phyloP scores from a whole-genome alignment of 2,113 vertebrate species.

The Microtus pennsylvanicus region DNA sequence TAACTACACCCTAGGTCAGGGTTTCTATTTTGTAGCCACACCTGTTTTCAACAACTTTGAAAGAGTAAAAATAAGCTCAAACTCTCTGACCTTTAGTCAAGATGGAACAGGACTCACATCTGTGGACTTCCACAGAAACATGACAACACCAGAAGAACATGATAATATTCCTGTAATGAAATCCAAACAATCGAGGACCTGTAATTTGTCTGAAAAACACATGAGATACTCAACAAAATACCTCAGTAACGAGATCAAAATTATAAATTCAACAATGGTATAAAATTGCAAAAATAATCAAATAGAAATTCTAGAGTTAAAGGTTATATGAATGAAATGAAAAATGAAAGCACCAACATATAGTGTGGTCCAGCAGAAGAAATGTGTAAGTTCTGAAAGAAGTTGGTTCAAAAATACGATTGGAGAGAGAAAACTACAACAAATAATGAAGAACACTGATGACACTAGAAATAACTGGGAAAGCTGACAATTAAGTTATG shows the following conservation, averaged over 20 bases:
- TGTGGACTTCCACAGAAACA: too few relatives aligned
- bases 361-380: background rate
- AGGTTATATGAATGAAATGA: background rate
- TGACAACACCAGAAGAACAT: background rate
- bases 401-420: background rate
- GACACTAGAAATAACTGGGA: background rate
- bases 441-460: background rate
- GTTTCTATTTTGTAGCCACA: too few relatives aligned
- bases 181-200: background rate
- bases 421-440: background rate
- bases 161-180: background rate
- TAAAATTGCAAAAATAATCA: background rate
- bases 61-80: too few relatives aligned
- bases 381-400: background rate
- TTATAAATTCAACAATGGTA: background rate
- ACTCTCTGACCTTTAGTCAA: too few relatives aligned
- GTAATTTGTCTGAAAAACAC: background rate
- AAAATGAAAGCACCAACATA: background rate
- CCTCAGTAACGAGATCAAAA: background rate
- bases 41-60: too few relatives aligned
- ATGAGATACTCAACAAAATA: background rate
- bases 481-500: background rate
- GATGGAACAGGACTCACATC: too few relatives aligned
- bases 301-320: background rate
- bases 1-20: too few relatives aligned